phyloP scores from a whole-genome alignment of 2,113 vertebrate genomes.

The Ceyx cyanopectus region DNA sequence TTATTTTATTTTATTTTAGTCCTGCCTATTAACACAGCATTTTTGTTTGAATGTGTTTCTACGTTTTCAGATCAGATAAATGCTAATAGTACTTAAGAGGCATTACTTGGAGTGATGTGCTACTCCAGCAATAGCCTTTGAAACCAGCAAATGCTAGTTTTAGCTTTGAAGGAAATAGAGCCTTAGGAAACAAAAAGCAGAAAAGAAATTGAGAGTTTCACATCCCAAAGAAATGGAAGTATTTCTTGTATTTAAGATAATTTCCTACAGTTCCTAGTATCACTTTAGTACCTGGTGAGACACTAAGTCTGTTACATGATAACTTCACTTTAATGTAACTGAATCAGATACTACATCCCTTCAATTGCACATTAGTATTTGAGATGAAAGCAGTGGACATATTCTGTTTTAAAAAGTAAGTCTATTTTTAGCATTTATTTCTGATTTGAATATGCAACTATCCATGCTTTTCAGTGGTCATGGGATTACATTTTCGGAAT shows the following conservation, averaged over 20 bases:
- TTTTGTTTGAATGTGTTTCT: slow-evolving; percentile 41
- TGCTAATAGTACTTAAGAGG: slow-evolving; percentile 43
- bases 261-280: not conserved
- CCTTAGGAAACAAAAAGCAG: not conserved
- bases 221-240: not conserved
- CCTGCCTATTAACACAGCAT: slow-evolving; percentile 31
- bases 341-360: not conserved
- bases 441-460: not conserved
- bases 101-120: not conserved
- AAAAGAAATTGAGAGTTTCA: slow-evolving; percentile 1
- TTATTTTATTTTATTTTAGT: slow-evolving; percentile 34
- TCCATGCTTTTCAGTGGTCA: not conserved
- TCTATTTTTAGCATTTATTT: not conserved
- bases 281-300: not conserved
- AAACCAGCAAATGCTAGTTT: not conserved
- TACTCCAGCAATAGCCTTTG: slow-evolving; percentile 15
- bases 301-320: not conserved
- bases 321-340: not conserved
- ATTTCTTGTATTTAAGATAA: not conserved
- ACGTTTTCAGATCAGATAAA: slow-evolving; percentile 22
- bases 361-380: not conserved
- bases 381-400: not conserved
- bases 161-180: slow-evolving; percentile 6
- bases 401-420: not conserved
- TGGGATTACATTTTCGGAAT: not conserved